Evolutionary conservation across 2,888 invertebrate species (phyloP), one percentile per base, ranked within the genome.

Genomic region (Apamea anceps): DNA sequence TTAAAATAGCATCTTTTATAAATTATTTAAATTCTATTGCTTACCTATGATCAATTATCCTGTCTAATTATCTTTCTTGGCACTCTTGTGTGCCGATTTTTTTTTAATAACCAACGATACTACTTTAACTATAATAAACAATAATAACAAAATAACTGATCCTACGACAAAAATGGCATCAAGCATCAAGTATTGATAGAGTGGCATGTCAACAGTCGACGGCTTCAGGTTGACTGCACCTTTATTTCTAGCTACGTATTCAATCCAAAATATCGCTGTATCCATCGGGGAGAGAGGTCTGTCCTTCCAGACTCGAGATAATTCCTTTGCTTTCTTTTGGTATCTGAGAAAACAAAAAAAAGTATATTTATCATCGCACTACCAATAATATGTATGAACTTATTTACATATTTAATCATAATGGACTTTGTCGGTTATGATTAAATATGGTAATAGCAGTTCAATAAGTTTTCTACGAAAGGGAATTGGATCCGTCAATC

Each of bases 201-300:
- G 77, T n/a, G 87, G 82, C 45, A 89, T 62, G 28, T 88, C 79
- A 28, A 88, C 89, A 4, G 87, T 85, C 12, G 91, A 83, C 32
- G 91, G 91, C 68, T 78, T 90, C 80, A 92, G 63, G 57, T 89
- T 74, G 4, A 89, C 80, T 6, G 95, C 96, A 1, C 97, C 97
- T 71, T 96, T 94, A n/a, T 97, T 96, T 82, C 96, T 95, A 1
- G 97, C 97, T 1, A 98, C 97, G 91, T 98, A 97, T 92, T 98
- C 98, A 62, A 97, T 96, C 98, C 98, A 98, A 94, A 97, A 98
- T 65, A 97, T 93, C 6, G 98, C 98, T 1, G 97, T 97, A n/a
- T 98, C 97, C 90, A 98, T 91, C 0, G 98, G 97, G 5, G 97
- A 94, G 79, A 97, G 42, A 4, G 92, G 92, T 21, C 94, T 0